phyloP scores from a whole-genome alignment of 2,888 invertebrate genomes.

The Rotaria sp. region DNA sequence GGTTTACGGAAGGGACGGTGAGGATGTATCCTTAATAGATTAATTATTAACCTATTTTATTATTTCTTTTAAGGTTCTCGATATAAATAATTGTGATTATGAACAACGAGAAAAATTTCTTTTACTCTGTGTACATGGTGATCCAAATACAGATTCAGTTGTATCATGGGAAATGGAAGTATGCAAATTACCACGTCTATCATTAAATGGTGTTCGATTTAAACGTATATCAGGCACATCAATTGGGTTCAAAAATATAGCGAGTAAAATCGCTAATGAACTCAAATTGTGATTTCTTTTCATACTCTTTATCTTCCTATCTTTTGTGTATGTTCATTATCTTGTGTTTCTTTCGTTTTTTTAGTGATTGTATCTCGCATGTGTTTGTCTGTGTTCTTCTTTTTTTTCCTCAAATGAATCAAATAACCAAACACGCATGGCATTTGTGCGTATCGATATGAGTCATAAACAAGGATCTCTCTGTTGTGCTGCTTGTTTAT shows the following conservation, averaged over 20 bases:
- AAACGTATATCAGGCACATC: constrained; percentile 60
- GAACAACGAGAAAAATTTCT: constrained; percentile 96
- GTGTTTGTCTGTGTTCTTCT: not conserved
- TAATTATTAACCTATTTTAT: no score
- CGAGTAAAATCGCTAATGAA: constrained; percentile 41
- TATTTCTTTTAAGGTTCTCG: constrained; percentile 59
- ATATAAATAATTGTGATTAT: constrained; percentile 98
- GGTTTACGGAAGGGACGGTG: no score
- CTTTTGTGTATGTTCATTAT: not conserved
- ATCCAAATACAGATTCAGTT: constrained; percentile 92
- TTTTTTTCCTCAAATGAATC: not conserved
- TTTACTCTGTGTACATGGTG: constrained; percentile 92
- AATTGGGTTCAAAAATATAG: constrained; percentile 41
- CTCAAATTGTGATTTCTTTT: constrained; percentile 35
- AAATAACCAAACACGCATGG: not conserved
- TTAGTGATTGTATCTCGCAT: constrained; percentile 2
- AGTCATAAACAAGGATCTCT: not conserved
- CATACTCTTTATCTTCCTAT: not conserved
- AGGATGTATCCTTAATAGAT: no score
- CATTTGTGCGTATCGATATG: not conserved
- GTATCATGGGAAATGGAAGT: constrained; percentile 70
- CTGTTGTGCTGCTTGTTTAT: not conserved
- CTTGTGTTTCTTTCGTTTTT: not conserved
- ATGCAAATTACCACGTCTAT: constrained; percentile 92
- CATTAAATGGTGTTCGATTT: constrained; percentile 87